Evolutionary conservation across 1,140 invertebrate species (phyloP), one percentile per base, ranked within the genome.

Genomic region (Macrobrachium nipponense): DNA sequence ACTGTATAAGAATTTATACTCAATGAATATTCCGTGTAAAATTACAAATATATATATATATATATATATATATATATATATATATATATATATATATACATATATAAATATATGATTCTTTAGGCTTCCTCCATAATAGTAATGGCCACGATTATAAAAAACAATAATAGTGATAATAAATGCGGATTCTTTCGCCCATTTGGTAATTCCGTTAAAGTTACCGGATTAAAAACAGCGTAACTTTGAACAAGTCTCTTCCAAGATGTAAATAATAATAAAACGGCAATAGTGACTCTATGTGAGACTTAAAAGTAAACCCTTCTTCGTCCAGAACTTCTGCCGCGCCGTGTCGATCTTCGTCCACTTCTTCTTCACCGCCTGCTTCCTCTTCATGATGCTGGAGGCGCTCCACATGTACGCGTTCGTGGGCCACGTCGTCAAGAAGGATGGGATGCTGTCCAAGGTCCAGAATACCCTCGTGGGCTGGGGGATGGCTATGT

Each of bases 321-420:
- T 36, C 27, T 36, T 36, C 27, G 27, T 36, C 83, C 83, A 90
- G 90, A 81, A 79, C 7, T 11, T 89, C 5, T 91, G 90, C 73
- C 82, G 82, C 43, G 70, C 90, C 3, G 62, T 91, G 17, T 90
- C 90, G 0, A 90, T 91, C 20, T 72, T 86, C 10, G 76, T 90
- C 61, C 90, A 91, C 81, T 90, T 90, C 66, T 91, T 91, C 88
- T 90, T 90, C 88, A 90, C 90, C 14, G 90, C 89, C 17, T 91
- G 90, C 86, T 91, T 91, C 87, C 89, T 89, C 86, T 91, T 91
- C 80, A 89, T 91, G 83, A 86, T 90, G 58, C 81, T 91, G 75
- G 90, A 91, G 84, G 68, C 89, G 17, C 80, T 91, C 12, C 90
- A 91, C 85, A 90, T 91, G 88, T 91, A 91, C 86, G 88, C 90